These are phyloP conservation scores for Diceros bicornis DNA, from an alignment of 2,797 vertebrate genomes.

Conservation along the genomic window DNA sequence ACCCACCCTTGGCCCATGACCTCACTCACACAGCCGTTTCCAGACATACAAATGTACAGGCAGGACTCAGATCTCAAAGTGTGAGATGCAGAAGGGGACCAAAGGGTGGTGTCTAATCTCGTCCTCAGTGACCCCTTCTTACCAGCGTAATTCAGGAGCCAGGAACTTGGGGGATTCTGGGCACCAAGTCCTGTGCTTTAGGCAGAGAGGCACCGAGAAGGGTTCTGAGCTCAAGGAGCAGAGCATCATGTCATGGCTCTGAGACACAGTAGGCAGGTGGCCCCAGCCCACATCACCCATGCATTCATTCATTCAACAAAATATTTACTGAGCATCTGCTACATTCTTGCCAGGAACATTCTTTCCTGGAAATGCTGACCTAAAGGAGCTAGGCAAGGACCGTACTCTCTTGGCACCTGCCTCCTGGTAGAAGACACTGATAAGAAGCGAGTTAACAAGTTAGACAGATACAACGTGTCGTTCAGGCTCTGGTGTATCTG, in stretches of 20 bases:
- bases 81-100: neutral
- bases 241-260: neutral
- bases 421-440: neutral
- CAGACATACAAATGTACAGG: neutral
- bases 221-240: neutral
- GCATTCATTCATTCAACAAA: neutral
- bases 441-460: neutral
- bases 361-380: neutral
- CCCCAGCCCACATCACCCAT: neutral
- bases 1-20: neutral
- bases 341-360: neutral
- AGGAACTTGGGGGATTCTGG: neutral
- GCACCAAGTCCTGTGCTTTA: neutral
- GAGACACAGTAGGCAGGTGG: neutral
- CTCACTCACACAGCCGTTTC: neutral
- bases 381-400: neutral
- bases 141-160: neutral
- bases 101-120: neutral
- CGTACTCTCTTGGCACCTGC: accelerated
- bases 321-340: neutral
- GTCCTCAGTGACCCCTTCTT: neutral
- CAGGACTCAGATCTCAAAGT: neutral
- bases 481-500: neutral
- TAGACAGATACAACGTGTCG: neutral
- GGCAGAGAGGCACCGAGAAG: neutral